Evolutionary conservation across 2,888 invertebrate species (phyloP), one percentile per base, ranked within the genome.

Genomic region (Diarsia dahlii): DNA sequence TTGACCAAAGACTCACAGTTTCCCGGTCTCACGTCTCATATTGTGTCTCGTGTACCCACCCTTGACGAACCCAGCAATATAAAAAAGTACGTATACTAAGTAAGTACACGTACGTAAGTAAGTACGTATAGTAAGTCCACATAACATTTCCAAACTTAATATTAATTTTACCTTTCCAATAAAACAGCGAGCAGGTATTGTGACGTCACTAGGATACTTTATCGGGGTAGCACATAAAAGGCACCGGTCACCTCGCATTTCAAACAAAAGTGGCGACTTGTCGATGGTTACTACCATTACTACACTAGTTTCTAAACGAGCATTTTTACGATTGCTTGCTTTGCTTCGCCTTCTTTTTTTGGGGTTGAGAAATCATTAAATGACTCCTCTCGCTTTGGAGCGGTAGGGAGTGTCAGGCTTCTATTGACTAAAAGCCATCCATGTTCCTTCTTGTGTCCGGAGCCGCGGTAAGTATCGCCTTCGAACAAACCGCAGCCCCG

Each of bases 171-270:
- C 83, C 71, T 70, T 20, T 76, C 63, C 74, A 74, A 88, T 88
- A 87, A 88, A 84, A 81, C 71, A 80, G 28, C 58, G 52, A 34
- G 58, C n/a, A 45, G 66, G 75, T 86, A 81, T 82, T 73, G 80
- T 81, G 67, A 79, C 86, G 85, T 76, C 65, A 64, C 64, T 83
- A 75, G 72, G 76, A 73, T 84, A 85, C 87, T 86, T 91, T 90
- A 90, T 88, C 74, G 86, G 80, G 85, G 81, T 71, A 80, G 82
- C 71, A 74, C 88, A 87, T 90, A 90, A 90, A 91, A 89, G 80
- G 82, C 90, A 90, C 86, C 88, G 87, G 90, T 82, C 71, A 75
- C 82, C 80, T 79, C 84, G 74, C 82, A 85, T 84, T 84, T 88
- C 80, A 79, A 86, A 89, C 79, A 13, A 56, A 60, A 60, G 39